Conservation (phyloP, 2,113 vertebrate genomes). For the Barbus barbus region DNA sequence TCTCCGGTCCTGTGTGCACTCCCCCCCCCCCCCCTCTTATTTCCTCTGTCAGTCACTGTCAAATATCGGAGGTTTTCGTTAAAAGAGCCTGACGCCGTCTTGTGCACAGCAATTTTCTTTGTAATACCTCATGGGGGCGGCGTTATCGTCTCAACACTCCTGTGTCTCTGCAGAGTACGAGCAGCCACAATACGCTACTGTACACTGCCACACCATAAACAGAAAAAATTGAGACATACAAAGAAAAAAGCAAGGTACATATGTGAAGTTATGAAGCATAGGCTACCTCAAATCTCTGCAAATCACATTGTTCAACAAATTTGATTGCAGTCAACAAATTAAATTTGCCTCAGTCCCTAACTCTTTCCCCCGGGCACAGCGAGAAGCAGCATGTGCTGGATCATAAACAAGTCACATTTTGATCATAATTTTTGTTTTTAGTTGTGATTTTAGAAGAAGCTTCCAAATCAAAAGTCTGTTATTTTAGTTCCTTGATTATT, state of each 20-base stretch:
- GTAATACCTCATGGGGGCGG: constrained; percentile 12
- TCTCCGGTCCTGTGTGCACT: neutral
- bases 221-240: neutral
- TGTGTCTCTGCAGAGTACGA: constrained; percentile 11
- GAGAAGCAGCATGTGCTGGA: neutral
- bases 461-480: neutral
- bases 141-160: neutral
- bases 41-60: constrained; percentile 28
- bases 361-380: neutral
- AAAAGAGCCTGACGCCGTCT: constrained; percentile 7
- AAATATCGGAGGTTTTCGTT: constrained; percentile 5
- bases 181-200: neutral
- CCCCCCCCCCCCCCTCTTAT: neutral
- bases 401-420: constrained; percentile 11
- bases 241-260: neutral
- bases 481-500: constrained; percentile 1
- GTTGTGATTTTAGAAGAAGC: neutral
- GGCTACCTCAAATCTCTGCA: too few species aligned
- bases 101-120: constrained; percentile 25
- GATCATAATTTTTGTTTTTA: neutral
- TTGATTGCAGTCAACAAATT: neutral
- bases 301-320: neutral
- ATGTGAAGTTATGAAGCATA: neutral
- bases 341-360: neutral
- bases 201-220: neutral